phyloP scores from a whole-genome alignment of 2,888 invertebrate genomes.

The Mactromeris polynyma region DNA sequence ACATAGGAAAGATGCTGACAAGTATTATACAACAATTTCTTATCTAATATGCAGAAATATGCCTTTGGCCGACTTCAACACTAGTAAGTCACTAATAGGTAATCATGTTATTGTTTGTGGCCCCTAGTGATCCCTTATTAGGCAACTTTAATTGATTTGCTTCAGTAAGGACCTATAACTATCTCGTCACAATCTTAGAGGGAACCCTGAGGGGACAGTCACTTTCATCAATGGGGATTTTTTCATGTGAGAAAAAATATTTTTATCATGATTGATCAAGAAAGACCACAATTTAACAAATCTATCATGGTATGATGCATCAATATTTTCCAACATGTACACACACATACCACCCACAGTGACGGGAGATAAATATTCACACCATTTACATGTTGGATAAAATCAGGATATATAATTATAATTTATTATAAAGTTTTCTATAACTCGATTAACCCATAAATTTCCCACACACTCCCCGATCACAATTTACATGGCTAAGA shows the following conservation, averaged over 20 bases:
- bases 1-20: not conserved
- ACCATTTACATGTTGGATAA: not conserved
- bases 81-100: conserved; percentile 26
- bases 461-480: too few relatives aligned
- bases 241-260: conserved; percentile 15
- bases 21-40: not conserved
- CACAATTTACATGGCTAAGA: too few relatives aligned
- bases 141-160: conserved; percentile 15
- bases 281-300: not conserved
- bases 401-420: not conserved
- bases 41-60: not conserved
- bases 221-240: not conserved
- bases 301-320: not conserved
- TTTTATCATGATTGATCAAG: conserved; percentile 6
- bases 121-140: conserved; percentile 23
- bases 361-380: not conserved
- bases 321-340: not conserved
- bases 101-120: conserved; percentile 22
- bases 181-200: conserved; percentile 25
- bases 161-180: not conserved
- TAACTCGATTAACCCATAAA: too few relatives aligned
- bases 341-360: not conserved
- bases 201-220: not conserved
- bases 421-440: too few relatives aligned
- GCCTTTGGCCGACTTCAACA: conserved; percentile 15